Conservation (phyloP, 2,888 invertebrate species). For the Drosophila picticornis region DNA sequence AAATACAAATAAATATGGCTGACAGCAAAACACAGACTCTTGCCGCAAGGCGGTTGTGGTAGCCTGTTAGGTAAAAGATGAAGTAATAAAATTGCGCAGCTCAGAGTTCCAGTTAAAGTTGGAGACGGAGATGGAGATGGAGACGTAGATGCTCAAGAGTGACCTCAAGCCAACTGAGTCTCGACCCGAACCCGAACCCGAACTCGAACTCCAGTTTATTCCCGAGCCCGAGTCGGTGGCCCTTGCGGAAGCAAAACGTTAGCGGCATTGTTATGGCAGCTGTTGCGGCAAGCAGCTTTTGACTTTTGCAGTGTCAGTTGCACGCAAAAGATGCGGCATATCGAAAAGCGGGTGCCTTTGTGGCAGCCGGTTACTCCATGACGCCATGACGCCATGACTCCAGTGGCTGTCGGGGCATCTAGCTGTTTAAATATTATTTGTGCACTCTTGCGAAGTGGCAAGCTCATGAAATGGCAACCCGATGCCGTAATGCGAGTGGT, state of each 20-base stretch:
- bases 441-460: conserved; percentile 33
- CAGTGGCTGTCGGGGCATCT: conserved; percentile 10
- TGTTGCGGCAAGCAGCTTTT: conserved; percentile 14
- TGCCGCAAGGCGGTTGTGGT: conserved; percentile 34
- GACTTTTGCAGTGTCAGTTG: conserved; percentile 24
- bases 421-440: conserved; percentile 34
- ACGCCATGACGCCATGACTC: conserved; percentile 9
- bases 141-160: not conserved
- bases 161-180: conserved; percentile 19
- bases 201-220: too few relatives aligned
- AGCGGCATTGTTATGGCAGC: conserved; percentile 34
- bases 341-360: not conserved
- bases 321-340: conserved; percentile 30
- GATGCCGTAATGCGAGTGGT: conserved; percentile 44
- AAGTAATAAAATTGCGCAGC: conserved; percentile 47
- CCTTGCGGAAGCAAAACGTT: conserved; percentile 37
- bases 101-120: not conserved
- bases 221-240: not conserved
- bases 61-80: conserved; percentile 58
- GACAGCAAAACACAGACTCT: conserved; percentile 38
- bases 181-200: not conserved
- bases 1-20: conserved; percentile 24
- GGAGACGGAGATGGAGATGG: conserved; percentile 2
- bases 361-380: conserved; percentile 3
- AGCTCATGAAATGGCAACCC: conserved; percentile 30